Evolutionary conservation across 1,140 invertebrate genomes (phyloP), one percentile per base, ranked within the genome.

Genomic region (Plodia interpunctella): DNA sequence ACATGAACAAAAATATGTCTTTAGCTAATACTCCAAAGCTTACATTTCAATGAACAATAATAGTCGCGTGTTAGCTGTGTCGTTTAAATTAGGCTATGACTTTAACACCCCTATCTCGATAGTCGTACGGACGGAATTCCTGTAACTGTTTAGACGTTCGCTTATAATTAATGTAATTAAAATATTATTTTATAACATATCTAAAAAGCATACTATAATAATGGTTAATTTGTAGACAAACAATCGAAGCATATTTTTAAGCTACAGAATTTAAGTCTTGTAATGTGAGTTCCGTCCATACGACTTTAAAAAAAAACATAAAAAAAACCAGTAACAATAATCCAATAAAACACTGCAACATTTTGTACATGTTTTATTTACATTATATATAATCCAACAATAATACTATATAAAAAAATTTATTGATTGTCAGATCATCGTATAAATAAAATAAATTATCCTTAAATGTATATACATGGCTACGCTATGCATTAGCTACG

Each of bases 371-470:
- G 53, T 60, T 66, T 62, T 68, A 69, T 63, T 71, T 68, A 62
- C 50, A 49, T n/a, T n/a, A n/a, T 65, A 32, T 68, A 59, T 67
- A 32, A 32, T 32, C 11, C 30, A 32, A 59, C 62, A 70, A 21
- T 57, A 55, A 69, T 61, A 61, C 60, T 59, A 60, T 44, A 54
- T 49, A 15, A 32, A 51, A 55, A 10, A 60, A 60, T 15, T 13
- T 25, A 54, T 58, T 59, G 44, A 55, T 59, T 60, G 52, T 66
- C 73, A 78, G 71, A 80, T 80, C 75, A 72, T 25, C 21, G 2
- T 66, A 69, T 72, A 60, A 65, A 65, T 68, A 74, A 72, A 78
- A 80, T 83, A 80, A 83, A 77, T 82, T 74, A n/a, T n/a, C n/a
- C n/a, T n/a, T n/a, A n/a, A n/a, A n/a, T n/a, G n/a, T n/a, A n/a